Base-by-base conservation (phyloP, 2,113 vertebrate genomes). In the Cichladusa arquata region DNA sequence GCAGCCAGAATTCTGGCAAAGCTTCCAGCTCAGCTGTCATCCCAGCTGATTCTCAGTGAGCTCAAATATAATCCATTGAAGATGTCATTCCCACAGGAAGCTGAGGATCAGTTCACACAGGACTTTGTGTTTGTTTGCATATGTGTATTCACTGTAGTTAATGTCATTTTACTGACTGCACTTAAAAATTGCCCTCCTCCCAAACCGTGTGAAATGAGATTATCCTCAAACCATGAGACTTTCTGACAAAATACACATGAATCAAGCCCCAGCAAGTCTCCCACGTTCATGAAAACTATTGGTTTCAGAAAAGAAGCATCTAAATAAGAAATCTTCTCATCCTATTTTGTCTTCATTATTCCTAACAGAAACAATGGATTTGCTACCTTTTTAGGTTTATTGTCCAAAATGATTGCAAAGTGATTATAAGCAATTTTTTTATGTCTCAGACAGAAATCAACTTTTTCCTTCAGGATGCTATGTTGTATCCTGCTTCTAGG, bases 61-160 rank as follows among this genome's bases (percentile, higher is more conserved):
- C 78, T 97, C 94, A 95, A 20, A 83, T 48, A 31, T 80, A 95
- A 96, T 90, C 91, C 87, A 45, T 1, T 86, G 93, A 91, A 94
- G 74, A 90, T 90, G 60, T 90, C 64, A 96, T 96, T 96, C 93
- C 90, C 95, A 95, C 92, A 96, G 93, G 92, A 97, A 95, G 74
- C 89, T 73, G 81, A 81, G 60, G 91, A 85, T 90, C 88, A 78
- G 93, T 96, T 96, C 96, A 96, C 95, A 96, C 82, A 97, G 94
- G 34, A 93, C 64, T 95, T 83, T 66, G 42, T 93, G 87, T 93
- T 96, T 95, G 94, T 95, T 96, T 97, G 84, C 62, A 34, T 81
- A 90, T 77, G 81, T 0, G 42, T 94, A 90, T 66, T 93, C 87
- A 83, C 94, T 95, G 88, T 83, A 95, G 85, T 92, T 92, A 88